These are phyloP conservation scores for Mustela nigripes DNA, from an alignment of 2,113 vertebrate species.

Conservation along the genomic window DNA sequence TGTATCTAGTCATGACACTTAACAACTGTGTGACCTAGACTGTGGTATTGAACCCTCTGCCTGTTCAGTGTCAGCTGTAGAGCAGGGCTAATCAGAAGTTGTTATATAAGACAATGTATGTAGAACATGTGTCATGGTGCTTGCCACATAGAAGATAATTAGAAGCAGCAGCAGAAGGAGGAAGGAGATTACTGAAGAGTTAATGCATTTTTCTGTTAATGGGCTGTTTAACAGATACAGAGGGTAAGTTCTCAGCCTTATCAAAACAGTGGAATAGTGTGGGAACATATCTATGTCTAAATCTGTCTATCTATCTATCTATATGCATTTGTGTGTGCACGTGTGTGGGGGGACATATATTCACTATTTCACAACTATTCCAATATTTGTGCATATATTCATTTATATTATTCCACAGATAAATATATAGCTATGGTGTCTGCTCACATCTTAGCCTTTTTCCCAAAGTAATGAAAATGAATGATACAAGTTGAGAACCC, in stretches of 20 bases:
- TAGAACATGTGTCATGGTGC: background rate
- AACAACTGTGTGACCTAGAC: background rate
- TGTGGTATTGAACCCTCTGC: background rate
- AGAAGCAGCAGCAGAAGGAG: background rate
- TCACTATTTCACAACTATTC: constrained; percentile 9
- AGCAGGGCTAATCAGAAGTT: background rate
- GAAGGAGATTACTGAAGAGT: background rate
- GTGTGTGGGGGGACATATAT: rapidly evolving
- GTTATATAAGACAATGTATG: background rate
- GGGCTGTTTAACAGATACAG: background rate
- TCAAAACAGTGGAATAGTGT: background rate
- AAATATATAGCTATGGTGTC: background rate
- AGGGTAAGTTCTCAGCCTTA: background rate
- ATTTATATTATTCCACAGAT: background rate
- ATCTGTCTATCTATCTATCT: background rate
- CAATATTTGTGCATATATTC: background rate
- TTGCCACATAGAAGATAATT: background rate
- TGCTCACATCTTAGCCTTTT: background rate
- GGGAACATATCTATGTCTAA: background rate
- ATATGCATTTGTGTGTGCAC: background rate
- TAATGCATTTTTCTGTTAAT: background rate
- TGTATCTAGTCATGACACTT: background rate
- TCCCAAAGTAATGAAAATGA: background rate
- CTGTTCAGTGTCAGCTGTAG: background rate
- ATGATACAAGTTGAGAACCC: background rate